phyloP scores from a whole-genome alignment of 2,113 vertebrate species.

The Ovis canadensis region DNA sequence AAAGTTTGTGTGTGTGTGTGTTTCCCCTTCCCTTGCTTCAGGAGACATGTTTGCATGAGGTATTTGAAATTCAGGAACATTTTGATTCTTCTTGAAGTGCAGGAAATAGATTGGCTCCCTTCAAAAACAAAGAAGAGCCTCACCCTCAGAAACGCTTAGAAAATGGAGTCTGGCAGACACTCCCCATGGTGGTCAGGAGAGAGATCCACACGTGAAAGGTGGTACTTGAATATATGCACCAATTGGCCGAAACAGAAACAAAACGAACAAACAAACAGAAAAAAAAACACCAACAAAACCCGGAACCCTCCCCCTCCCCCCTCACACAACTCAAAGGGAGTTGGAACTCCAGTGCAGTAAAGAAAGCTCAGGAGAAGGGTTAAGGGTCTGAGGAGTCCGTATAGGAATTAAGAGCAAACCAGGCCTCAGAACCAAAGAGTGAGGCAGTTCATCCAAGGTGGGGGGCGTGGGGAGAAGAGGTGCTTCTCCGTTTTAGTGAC shows the following conservation, averaged over 20 bases:
- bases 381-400: conserved; percentile 67
- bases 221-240: conserved; percentile 77
- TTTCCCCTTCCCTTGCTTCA: conserved; percentile 73
- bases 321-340: conserved; percentile 59
- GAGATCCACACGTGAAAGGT: conserved; percentile 70
- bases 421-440: conserved; percentile 71
- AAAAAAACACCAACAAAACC: background rate
- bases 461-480: conserved; percentile 1
- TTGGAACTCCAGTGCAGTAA: conserved; percentile 61
- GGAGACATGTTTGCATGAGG: conserved; percentile 84
- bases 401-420: conserved; percentile 73
- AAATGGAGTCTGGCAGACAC: conserved; percentile 74
- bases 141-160: conserved; percentile 78
- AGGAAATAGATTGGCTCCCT: conserved; percentile 79
- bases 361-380: conserved; percentile 36
- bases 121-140: conserved; percentile 77
- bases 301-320: background rate
- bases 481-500: conserved; percentile 59
- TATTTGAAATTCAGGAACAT: conserved; percentile 86
- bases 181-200: conserved; percentile 74
- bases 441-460: conserved; percentile 62
- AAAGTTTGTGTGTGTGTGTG: background rate
- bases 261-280: background rate
- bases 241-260: conserved; percentile 44
- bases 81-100: conserved; percentile 82